These are phyloP conservation scores for Hippoglossus hippoglossus DNA, from an alignment of 2,797 vertebrate genomes.

Conservation along the genomic window DNA sequence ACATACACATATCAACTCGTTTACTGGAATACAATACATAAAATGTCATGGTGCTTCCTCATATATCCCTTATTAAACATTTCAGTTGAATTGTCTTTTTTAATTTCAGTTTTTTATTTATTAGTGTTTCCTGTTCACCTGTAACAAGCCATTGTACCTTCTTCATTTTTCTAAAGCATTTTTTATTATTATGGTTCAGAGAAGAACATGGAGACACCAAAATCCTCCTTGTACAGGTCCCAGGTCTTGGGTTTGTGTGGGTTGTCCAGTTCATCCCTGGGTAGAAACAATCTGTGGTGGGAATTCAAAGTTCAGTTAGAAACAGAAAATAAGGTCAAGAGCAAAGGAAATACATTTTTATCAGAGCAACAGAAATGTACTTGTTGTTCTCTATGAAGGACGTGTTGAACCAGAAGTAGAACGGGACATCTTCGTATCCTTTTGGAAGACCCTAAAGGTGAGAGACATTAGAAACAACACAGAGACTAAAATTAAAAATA, in stretches of 20 bases:
- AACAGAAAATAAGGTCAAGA: fast-evolving
- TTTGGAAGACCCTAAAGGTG: conserved; percentile 88
- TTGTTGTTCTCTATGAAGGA: conserved; percentile 91
- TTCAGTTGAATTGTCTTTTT: neutral
- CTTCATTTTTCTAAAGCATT: neutral
- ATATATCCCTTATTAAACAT: neutral
- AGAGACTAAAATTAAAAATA: no score
- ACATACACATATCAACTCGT: neutral
- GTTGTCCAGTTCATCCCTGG: conserved; percentile 94
- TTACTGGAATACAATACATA: neutral
- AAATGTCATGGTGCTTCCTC: neutral
- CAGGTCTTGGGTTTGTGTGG: conserved; percentile 94
- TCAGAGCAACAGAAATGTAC: conserved; percentile 73
- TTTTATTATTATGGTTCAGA: conserved; percentile 74
- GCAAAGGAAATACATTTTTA: neutral
- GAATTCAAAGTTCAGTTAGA: neutral
- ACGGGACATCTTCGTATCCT: conserved; percentile 92
- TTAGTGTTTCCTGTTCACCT: conserved; percentile 20
- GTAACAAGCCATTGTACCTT: conserved; percentile 1
- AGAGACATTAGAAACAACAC: no score
- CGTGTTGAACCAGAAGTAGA: conserved; percentile 98
- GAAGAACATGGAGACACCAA: conserved; percentile 91
- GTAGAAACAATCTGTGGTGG: conserved; percentile 87
- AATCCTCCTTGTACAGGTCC: conserved; percentile 90
- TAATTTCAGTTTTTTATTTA: conserved; percentile 2